Evolutionary conservation across 2,888 invertebrate genomes (phyloP).

Genomic region (Tricholauxania praeusta): DNA sequence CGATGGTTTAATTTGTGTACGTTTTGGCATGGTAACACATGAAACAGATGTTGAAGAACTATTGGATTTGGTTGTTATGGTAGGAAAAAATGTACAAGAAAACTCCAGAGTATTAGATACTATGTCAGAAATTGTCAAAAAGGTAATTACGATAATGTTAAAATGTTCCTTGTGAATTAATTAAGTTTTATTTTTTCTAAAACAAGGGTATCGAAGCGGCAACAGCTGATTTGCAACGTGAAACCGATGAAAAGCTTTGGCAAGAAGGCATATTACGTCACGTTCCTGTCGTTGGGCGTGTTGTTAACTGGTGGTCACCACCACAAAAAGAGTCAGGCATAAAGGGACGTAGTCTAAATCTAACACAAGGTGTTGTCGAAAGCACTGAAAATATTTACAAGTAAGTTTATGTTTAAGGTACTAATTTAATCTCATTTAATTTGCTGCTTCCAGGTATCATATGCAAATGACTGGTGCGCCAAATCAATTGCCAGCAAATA

Average conservation of each 20-base stretch:
- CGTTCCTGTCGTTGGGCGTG: slow-evolving; percentile 92
- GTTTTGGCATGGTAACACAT: slow-evolving; percentile 96
- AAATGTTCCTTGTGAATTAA: slow-evolving; percentile 13
- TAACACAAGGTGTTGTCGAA: slow-evolving; percentile 82
- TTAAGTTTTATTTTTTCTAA: slow-evolving; percentile 14
- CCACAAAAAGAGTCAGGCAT: slow-evolving; percentile 78
- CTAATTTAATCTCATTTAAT: neutral
- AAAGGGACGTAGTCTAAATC: slow-evolving; percentile 85
- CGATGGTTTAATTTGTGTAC: slow-evolving; percentile 88
- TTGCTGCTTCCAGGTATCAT: slow-evolving; percentile 73
- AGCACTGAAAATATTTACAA: slow-evolving; percentile 83
- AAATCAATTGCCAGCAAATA: slow-evolving; percentile 71
- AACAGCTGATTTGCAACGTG: slow-evolving; percentile 89
- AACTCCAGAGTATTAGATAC: slow-evolving; percentile 91
- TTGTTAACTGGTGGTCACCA: slow-evolving; percentile 98
- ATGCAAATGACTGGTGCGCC: slow-evolving; percentile 79
- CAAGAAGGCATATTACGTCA: slow-evolving; percentile 95
- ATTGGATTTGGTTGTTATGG: slow-evolving; percentile 84
- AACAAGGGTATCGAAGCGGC: slow-evolving; percentile 89
- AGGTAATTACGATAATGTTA: slow-evolving; percentile 53
- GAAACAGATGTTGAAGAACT: slow-evolving; percentile 95
- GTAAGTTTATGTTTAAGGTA: slow-evolving; percentile 50
- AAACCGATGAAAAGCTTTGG: slow-evolving; percentile 90
- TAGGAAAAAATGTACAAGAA: slow-evolving; percentile 94
- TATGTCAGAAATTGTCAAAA: slow-evolving; percentile 93